Evolutionary conservation across 2,888 invertebrate species (phyloP), one percentile per base, ranked within the genome.

Genomic region (Zootermopsis nevadensis): DNA sequence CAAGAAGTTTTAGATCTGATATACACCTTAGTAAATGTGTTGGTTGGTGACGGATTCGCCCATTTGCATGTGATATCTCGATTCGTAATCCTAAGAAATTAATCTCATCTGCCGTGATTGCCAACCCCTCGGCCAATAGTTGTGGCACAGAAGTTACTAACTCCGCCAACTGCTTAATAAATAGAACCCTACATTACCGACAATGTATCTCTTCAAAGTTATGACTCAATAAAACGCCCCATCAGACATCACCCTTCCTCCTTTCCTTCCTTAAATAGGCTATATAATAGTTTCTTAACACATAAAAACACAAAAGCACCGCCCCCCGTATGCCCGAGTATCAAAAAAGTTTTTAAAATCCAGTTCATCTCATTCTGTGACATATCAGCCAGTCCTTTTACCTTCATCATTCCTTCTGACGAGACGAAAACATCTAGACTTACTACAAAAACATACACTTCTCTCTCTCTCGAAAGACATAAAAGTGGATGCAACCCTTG

Each of bases 281-380:
- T 74, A 74, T 24, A 74, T 38, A 74, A 74, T 74, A 74, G 74
- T 74, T 35, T 74, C 33, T 74, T 33, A 74, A 35, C 74, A 74
- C 74, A 74, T 74, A 74, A 74, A 74, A 74, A 74, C 38, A n/a
- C 12, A 33, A 74, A 38, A 74, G 38, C 22, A 74, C 74, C 74
- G 74, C 74, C 7, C 69, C 31, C 69, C 69, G 27, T 35, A 19
- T 74, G 27, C n/a, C 31, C 74, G 38, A 33, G 74, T 74, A 74
- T 38, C 24, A 74, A 74, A 74, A 74, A 74, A 74, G 24, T 74
- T n/a, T 33, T 72, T 33, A 31, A 72, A 69, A 69, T 2, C 22
- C 31, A 69, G 33, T 33, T 38, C 74, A 74, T 74, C 33, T 33
- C 74, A 24, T 74, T 74, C 22, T 15, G 38, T 60, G 60, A 60